These are phyloP conservation scores for Ephestia elutella DNA, from an alignment of 1,140 invertebrate genomes.

Conservation along the genomic window DNA sequence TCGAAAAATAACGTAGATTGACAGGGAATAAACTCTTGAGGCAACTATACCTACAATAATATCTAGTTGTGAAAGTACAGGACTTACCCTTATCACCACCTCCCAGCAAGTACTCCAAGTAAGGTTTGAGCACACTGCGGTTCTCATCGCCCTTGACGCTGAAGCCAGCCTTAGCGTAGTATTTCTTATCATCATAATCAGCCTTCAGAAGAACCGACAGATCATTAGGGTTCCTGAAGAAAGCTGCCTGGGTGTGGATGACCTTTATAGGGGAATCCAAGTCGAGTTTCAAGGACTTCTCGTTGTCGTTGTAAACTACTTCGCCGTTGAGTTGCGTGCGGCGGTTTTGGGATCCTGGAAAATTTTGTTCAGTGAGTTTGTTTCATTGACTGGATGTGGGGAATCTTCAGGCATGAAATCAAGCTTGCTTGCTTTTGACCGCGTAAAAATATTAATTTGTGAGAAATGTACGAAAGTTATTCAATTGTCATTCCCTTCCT, in stretches of 20 bases:
- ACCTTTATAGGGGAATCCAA: slow-evolving; percentile 78
- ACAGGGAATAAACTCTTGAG: too few species aligned
- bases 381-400: too few species aligned
- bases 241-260: slow-evolving; percentile 67
- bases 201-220: slow-evolving; percentile 72
- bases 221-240: slow-evolving; percentile 76
- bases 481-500: too few species aligned
- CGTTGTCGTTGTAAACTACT: slow-evolving; percentile 57
- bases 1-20: too few species aligned
- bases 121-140: slow-evolving; percentile 77
- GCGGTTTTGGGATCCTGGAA: slow-evolving; percentile 78
- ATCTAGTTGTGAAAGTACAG: neutral
- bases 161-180: slow-evolving; percentile 78
- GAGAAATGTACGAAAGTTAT: too few species aligned
- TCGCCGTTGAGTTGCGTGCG: slow-evolving; percentile 74
- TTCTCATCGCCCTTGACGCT: slow-evolving; percentile 71
- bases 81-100: slow-evolving; percentile 53
- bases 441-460: neutral
- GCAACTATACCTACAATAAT: too few species aligned
- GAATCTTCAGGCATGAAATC: too few species aligned
- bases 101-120: slow-evolving; percentile 80
- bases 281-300: slow-evolving; percentile 72
- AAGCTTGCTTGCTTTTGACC: too few species aligned
- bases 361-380: neutral
- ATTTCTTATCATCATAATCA: slow-evolving; percentile 76